Conservation (phyloP, 2,113 vertebrate species). For the Empidonax traillii region DNA sequence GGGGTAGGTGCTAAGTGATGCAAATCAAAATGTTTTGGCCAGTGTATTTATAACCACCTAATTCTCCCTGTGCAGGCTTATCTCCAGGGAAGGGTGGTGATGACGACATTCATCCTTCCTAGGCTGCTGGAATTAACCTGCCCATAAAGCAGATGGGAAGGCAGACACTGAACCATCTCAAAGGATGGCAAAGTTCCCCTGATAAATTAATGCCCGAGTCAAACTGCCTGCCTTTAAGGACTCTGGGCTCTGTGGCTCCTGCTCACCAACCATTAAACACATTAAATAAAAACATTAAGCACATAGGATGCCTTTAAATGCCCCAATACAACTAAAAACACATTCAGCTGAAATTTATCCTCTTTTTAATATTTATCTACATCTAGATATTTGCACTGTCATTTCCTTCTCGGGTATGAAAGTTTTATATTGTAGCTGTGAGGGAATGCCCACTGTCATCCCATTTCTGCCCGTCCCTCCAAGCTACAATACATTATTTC, state of each 20-base stretch:
- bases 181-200: not conserved
- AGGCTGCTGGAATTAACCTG: slow-evolving; percentile 1
- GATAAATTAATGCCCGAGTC: not conserved
- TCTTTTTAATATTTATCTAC: not conserved
- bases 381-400: not conserved
- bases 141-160: not conserved
- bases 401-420: not conserved
- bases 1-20: not conserved
- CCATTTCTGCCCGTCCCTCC: not conserved
- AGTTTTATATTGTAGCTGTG: not conserved
- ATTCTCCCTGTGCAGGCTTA: not conserved
- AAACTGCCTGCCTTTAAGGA: not conserved
- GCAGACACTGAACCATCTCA: not conserved
- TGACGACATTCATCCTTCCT: not conserved
- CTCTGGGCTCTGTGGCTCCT: not conserved
- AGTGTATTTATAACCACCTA: not conserved
- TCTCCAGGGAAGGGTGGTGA: not conserved
- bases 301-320: not conserved
- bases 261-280: not conserved
- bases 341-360: not conserved
- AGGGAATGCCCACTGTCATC: not conserved
- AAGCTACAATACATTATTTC: not conserved
- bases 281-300: not conserved
- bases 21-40: not conserved
- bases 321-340: not conserved